Base-by-base conservation (phyloP, 53 echinoderm and acorn worm genomes). In the Crossaster papposus region DNA sequence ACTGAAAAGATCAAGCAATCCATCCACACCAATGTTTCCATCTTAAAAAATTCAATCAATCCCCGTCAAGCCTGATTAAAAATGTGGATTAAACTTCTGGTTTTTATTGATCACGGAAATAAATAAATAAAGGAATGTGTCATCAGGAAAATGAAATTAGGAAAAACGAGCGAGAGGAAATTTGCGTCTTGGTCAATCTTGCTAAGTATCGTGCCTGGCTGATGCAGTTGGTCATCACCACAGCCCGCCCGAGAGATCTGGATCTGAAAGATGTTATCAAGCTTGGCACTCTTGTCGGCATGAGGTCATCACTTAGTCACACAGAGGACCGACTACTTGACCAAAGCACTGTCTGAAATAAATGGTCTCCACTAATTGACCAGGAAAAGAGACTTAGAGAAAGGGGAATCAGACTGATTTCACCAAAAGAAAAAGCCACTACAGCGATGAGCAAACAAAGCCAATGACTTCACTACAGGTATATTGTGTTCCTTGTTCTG, bases 231-330 rank as follows among this genome's bases (percentile, higher is more conserved):
- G 52, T 53, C 50, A 51, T 78, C 26, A n/a, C 20, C 30, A 34
- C 84, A 72, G 10, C 51, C 51, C 24, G 84, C 52, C 72, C 44
- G 44, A 29, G 35, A 37, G 52, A 72, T 84, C 53, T 51, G 30
- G 17, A 84, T 73, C 73, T 84, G 72, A 83, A 3, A 83, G 84
- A 84, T 84, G 84, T 84, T 84, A 84, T 84, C 84, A 72, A 20
- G 64, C 34, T 36, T 9, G 68, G 36, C 70, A 82, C 82, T 70
- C 30, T 51, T 11, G 28, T 70, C 51, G 35, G 82, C 35, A 65
- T 82, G 72, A 84, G 50, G 70, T 72, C 65, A 84, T 84, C 36
- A 72, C 84, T 84, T 84, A 84, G 71, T 84, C 84, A 84, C 73
- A 84, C 44, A 78, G 9, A 76, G 63, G 54, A 53, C 72, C 72